Conservation (phyloP, 23 tunicate species). For the Phallusia fumigata region DNA sequence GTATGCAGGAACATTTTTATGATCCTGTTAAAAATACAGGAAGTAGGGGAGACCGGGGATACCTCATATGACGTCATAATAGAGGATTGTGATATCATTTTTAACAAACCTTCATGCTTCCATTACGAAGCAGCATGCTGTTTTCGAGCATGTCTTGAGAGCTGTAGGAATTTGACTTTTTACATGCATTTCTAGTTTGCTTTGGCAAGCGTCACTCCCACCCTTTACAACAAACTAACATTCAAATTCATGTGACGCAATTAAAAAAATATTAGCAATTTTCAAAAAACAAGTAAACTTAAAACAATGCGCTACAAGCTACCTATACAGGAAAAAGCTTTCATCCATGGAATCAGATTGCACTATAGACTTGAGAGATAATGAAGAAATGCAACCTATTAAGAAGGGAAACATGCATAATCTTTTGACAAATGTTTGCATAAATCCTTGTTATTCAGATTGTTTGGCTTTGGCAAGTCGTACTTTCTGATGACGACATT, state of each 20-base stretch:
- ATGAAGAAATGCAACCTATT: conserved; percentile 19
- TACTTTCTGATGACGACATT: background rate
- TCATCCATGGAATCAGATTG: conserved; percentile 15
- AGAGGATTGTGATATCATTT: too few relatives aligned
- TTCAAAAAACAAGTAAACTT: background rate
- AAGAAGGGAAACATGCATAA: background rate
- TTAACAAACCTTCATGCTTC: too few relatives aligned
- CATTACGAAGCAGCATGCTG: too few relatives aligned
- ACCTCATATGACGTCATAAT: too few relatives aligned
- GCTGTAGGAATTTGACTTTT: too few relatives aligned
- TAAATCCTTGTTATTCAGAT: background rate
- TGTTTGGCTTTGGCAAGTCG: conserved; percentile 8
- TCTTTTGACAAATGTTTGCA: background rate
- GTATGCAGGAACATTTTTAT: background rate
- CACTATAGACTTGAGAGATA: conserved; percentile 11
- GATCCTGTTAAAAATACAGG: background rate
- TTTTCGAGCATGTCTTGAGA: too few relatives aligned
- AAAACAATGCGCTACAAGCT: background rate
- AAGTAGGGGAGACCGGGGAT: background rate
- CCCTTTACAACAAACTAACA: too few relatives aligned
- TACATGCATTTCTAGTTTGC: too few relatives aligned
- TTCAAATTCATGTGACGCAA: too few relatives aligned
- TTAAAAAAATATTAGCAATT: too few relatives aligned
- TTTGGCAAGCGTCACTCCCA: too few relatives aligned
- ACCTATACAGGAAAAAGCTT: background rate